Evolutionary conservation across 2,113 vertebrate genomes (phyloP).

Genomic region (Ranitomeya variabilis): DNA sequence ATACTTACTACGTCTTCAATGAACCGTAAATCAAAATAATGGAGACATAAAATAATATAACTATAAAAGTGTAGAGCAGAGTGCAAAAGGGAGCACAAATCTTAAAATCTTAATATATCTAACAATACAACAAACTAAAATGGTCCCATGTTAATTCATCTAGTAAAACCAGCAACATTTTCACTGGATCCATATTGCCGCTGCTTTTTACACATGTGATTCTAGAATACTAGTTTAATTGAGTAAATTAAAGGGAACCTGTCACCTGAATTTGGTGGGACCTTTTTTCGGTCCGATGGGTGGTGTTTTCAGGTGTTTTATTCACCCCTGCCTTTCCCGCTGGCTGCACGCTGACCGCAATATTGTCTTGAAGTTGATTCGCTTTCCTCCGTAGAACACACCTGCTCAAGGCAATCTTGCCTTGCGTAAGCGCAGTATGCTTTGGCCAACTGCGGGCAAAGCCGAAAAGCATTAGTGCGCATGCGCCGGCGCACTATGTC

Average conservation of each 20-base stretch:
- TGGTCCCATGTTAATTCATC: not conserved
- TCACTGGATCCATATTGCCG: not conserved
- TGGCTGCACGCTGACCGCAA: too few relatives aligned
- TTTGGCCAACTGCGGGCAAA: too few relatives aligned
- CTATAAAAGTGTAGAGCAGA: not conserved
- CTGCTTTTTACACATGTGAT: not conserved
- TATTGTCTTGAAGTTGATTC: too few relatives aligned
- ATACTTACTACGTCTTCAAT: not conserved
- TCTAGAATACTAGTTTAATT: not conserved
- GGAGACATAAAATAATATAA: not conserved
- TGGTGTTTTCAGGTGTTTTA: too few relatives aligned
- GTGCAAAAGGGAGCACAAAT: conserved; percentile 2
- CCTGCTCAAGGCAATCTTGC: too few relatives aligned
- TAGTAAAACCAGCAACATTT: not conserved
- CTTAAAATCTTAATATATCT: not conserved
- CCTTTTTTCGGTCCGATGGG: too few relatives aligned
- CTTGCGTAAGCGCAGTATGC: too few relatives aligned
- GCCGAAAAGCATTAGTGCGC: too few relatives aligned
- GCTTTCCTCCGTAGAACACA: too few relatives aligned
- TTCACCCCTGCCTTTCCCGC: too few relatives aligned
- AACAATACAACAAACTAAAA: not conserved
- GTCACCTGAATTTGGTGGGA: too few relatives aligned
- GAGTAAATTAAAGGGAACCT: not conserved
- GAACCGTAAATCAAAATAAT: not conserved
- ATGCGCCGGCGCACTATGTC: too few relatives aligned